These are phyloP conservation scores for Hafferia zeledoni DNA, from an alignment of 2,797 vertebrate species.

Conservation along the genomic window DNA sequence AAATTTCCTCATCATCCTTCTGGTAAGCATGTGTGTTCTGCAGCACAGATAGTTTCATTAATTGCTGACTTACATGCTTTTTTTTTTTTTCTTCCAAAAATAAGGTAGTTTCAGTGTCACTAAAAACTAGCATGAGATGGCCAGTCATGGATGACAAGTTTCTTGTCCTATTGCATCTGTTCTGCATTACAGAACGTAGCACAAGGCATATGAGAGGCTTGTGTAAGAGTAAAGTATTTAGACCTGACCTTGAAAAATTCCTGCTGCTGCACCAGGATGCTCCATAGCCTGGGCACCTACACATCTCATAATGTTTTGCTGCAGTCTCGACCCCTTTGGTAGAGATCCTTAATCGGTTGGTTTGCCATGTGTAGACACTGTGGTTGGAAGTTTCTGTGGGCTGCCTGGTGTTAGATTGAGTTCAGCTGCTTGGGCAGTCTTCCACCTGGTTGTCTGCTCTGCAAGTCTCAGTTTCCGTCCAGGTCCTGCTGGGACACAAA, in stretches of 20 bases:
- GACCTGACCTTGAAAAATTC: neutral
- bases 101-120: neutral
- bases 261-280: neutral
- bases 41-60: neutral
- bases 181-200: neutral
- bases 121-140: neutral
- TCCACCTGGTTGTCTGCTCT: neutral
- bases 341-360: neutral
- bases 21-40: neutral
- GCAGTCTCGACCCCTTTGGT: neutral
- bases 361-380: neutral
- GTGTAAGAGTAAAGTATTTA: neutral
- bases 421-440: neutral
- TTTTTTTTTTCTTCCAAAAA: neutral
- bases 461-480: neutral
- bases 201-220: neutral
- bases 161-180: neutral
- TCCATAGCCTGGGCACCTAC: neutral
- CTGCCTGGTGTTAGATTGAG: neutral
- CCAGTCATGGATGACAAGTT: neutral
- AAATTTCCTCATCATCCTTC: neutral
- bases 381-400: neutral
- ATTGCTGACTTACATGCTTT: neutral
- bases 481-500: neutral
- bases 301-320: neutral